Percentiles rank a stretch among this genome's conserved stretches.
These are phyloP conservation scores for Stegodyphus mimosarum DNA, from an alignment of 1,140 invertebrate species.

Conservation along the genomic window DNA sequence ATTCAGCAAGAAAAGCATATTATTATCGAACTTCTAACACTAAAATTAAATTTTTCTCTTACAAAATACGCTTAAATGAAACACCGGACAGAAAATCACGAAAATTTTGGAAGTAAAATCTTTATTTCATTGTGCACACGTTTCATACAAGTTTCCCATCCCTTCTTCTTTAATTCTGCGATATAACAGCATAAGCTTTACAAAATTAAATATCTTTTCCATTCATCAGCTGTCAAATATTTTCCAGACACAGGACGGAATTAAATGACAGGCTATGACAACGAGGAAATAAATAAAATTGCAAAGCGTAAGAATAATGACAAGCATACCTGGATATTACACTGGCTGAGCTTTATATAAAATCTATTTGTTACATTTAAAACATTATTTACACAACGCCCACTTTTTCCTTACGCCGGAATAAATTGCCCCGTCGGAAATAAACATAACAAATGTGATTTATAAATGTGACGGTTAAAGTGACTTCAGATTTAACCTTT, in stretches of 20 bases:
- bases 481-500: not conserved
- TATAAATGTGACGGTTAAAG: not conserved
- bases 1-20: not conserved
- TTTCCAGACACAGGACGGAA: not conserved
- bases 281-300: not conserved
- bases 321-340: not conserved
- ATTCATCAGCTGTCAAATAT: not conserved
- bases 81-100: too few species aligned
- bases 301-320: not conserved
- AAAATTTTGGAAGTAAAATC: too few species aligned
- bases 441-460: constrained; percentile 11
- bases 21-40: not conserved
- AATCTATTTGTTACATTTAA: not conserved
- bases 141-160: too few species aligned
- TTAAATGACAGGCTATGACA: not conserved
- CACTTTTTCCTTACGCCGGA: not conserved
- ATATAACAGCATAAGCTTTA: too few species aligned
- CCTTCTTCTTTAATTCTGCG: too few species aligned
- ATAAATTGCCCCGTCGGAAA: not conserved
- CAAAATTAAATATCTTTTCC: too few species aligned
- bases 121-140: too few species aligned
- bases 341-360: not conserved
- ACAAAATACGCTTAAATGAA: not conserved
- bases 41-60: not conserved
- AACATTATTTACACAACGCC: not conserved